Percentiles rank a stretch among this genome's conserved stretches.
Conservation (phyloP, 2,888 invertebrate genomes). For the Rotaria macrura region DNA sequence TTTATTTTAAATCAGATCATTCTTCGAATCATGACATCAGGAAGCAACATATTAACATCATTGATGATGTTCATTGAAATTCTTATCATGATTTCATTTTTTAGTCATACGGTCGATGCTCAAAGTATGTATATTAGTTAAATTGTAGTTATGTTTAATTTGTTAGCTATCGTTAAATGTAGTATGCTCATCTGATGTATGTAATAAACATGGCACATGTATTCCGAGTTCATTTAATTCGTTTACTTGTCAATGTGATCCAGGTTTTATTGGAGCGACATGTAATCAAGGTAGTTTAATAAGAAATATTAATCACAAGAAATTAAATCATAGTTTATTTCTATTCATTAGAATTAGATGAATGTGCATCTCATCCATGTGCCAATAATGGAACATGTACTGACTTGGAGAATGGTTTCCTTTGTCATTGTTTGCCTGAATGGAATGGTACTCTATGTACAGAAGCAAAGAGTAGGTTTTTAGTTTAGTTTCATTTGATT, state of each 20-base stretch:
- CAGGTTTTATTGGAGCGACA: background rate
- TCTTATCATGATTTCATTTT: background rate
- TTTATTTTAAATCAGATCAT: background rate
- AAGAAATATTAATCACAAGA: too few relatives aligned
- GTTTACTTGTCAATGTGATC: slow-evolving; percentile 9
- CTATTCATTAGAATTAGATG: slow-evolving; percentile 23
- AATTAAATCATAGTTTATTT: too few relatives aligned
- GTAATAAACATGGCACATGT: slow-evolving; percentile 18
- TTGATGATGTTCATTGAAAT: background rate
- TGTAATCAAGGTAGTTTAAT: slow-evolving; percentile 22
- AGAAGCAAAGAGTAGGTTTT: slow-evolving; percentile 22
- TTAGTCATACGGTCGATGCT: background rate
- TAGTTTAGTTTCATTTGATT: too few relatives aligned
- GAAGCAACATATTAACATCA: background rate
- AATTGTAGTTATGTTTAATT: background rate
- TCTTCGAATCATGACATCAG: background rate
- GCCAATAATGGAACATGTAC: slow-evolving; percentile 30
- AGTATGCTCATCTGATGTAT: background rate
- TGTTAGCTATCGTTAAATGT: too few relatives aligned
- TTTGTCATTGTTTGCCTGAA: slow-evolving; percentile 28
- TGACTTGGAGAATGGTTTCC: slow-evolving; percentile 29
- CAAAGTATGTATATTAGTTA: background rate
- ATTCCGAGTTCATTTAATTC: background rate
- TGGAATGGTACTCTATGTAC: slow-evolving; percentile 28
- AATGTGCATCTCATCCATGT: slow-evolving; percentile 33